Conservation (phyloP, 2,888 invertebrate species). For the Altica lythri region DNA sequence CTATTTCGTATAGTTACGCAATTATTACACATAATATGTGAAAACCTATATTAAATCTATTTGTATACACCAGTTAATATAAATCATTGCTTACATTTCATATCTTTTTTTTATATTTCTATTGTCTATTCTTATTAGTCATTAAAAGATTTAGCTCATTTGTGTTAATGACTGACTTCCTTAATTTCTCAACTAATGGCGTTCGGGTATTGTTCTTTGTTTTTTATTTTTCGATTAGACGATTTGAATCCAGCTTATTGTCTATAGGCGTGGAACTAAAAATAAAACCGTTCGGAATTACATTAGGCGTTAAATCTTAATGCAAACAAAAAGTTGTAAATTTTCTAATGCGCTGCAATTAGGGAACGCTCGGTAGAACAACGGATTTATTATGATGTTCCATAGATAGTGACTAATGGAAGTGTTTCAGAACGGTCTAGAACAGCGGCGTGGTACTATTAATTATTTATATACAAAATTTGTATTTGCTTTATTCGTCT, state of each 20-base stretch:
- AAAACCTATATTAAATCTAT: too few relatives aligned
- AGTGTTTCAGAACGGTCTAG: slow-evolving; percentile 1
- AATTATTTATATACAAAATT: too few relatives aligned
- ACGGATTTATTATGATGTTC: slow-evolving; percentile 8
- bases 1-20: too few relatives aligned
- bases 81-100: slow-evolving; percentile 2
- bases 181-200: slow-evolving; percentile 11
- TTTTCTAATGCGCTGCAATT: slow-evolving; percentile 12
- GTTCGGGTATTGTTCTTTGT: slow-evolving; percentile 16
- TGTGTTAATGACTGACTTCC: slow-evolving; percentile 18
- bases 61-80: too few relatives aligned
- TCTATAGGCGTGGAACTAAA: slow-evolving; percentile 15
- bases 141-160: slow-evolving; percentile 22
- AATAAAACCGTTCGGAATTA: slow-evolving; percentile 18
- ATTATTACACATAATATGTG: too few relatives aligned
- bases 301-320: slow-evolving; percentile 18
- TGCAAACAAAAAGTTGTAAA: slow-evolving; percentile 25
- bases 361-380: slow-evolving; percentile 10
- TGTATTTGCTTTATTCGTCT: too few relatives aligned
- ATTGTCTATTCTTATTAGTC: slow-evolving; percentile 16
- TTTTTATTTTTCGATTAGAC: slow-evolving; percentile 9
- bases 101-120: slow-evolving; percentile 15
- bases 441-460: too few relatives aligned
- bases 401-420: slow-evolving; percentile 2
- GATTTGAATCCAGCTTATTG: slow-evolving; percentile 17